Evolutionary conservation across 2,888 invertebrate genomes (phyloP).

Genomic region (Ophion ellenae): DNA sequence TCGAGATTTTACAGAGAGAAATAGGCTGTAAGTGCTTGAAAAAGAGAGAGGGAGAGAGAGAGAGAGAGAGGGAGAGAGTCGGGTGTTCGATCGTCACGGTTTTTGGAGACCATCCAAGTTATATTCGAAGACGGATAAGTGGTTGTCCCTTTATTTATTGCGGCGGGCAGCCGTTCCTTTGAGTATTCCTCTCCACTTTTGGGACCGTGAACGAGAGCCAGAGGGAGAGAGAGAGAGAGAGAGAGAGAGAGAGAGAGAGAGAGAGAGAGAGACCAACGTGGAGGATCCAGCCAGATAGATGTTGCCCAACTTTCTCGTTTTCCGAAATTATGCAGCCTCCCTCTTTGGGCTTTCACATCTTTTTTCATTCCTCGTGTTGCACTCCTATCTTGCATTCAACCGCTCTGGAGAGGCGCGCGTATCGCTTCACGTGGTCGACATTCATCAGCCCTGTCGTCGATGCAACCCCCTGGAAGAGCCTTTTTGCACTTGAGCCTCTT

Average conservation of each 20-base stretch:
- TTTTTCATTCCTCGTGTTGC: constrained; percentile 35
- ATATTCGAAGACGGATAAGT: constrained; percentile 68
- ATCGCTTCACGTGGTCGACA: constrained; percentile 59
- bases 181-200: constrained; percentile 49
- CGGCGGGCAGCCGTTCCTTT: constrained; percentile 58
- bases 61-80: constrained; percentile 46
- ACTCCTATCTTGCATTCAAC: constrained; percentile 4
- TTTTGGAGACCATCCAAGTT: constrained; percentile 68
- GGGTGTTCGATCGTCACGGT: constrained; percentile 67
- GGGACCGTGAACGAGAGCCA: constrained; percentile 6
- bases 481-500: constrained; percentile 59
- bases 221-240: constrained; percentile 27
- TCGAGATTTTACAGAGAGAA: constrained; percentile 16
- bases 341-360: constrained; percentile 50
- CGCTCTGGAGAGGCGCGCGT: constrained; percentile 37
- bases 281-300: constrained; percentile 42
- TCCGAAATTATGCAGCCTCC: constrained; percentile 42
- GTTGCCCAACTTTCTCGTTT: constrained; percentile 48
- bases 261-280: constrained; percentile 55
- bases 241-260: constrained; percentile 9
- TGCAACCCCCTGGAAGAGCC: constrained; percentile 42
- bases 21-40: neutral
- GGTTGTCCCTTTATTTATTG: constrained; percentile 69
- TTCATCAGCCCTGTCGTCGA: constrained; percentile 61
- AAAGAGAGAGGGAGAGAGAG: constrained; percentile 37